Evolutionary conservation across 2,113 vertebrate species (phyloP).

Genomic region (Ictalurus punctatus): DNA sequence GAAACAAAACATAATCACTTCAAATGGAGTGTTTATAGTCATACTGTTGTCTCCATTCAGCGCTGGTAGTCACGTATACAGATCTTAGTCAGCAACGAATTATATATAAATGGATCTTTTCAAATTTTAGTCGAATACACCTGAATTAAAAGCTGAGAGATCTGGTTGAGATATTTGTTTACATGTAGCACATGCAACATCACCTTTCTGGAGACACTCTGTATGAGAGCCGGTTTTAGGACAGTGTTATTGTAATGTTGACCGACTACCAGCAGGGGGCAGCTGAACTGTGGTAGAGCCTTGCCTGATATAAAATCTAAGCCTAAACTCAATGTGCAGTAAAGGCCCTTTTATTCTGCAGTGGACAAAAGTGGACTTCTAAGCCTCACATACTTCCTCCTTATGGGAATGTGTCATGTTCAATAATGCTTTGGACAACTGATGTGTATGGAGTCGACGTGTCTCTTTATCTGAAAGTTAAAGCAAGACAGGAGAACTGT

Average conservation of each 20-base stretch:
- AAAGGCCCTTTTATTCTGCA: neutral
- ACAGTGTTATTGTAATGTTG: constrained; percentile 31
- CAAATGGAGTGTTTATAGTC: neutral
- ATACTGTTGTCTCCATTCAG: neutral
- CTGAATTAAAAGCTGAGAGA: neutral
- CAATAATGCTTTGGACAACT: neutral
- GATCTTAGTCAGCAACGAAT: neutral
- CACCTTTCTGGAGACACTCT: neutral
- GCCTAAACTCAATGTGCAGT: neutral
- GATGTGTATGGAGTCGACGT: neutral
- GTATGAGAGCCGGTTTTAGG: neutral
- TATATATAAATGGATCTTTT: neutral
- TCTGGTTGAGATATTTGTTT: neutral
- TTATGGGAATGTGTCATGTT: neutral
- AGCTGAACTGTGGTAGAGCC: constrained; percentile 10
- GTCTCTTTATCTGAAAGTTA: constrained; percentile 14
- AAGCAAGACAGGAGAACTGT: neutral
- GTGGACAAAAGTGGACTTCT: neutral
- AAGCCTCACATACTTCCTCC: neutral
- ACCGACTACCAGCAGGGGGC: constrained; percentile 43
- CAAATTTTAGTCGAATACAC: neutral
- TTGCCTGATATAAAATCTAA: neutral
- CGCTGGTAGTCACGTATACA: neutral
- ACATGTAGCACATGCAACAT: neutral
- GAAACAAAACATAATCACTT: neutral